Evolutionary conservation across 2,888 invertebrate genomes (phyloP), one percentile per base, ranked within the genome.

Genomic region (Ochropacha duplaris): DNA sequence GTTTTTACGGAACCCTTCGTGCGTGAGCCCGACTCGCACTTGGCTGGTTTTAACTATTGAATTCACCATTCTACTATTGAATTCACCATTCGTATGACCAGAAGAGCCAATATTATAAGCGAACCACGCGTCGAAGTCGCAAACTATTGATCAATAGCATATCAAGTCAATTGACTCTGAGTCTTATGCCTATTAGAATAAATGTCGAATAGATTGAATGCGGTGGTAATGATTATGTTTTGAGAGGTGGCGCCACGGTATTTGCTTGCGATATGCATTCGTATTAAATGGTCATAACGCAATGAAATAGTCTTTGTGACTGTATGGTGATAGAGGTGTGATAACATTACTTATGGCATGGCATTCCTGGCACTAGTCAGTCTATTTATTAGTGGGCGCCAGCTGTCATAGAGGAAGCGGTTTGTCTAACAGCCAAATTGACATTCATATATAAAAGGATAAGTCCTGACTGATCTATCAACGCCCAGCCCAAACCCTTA

Each of bases 31-130:
- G n/a, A n/a, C n/a, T n/a, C n/a, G n/a, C n/a, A n/a, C n/a, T n/a
- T n/a, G n/a, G n/a, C n/a, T n/a, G n/a, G n/a, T n/a, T n/a, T n/a
- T n/a, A n/a, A n/a, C n/a, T n/a, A n/a, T n/a, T n/a, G 83, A 84
- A 83, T 76, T 64, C 77, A 65, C 67, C 73, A 76, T 79, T n/a
- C n/a, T n/a, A n/a, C n/a, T n/a, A n/a, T n/a, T n/a, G 84, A 87
- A 87, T 81, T 69, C 72, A 81, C 82, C 68, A 89, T 90, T 90
- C 86, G 88, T 90, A 90, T 90, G 88, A 82, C 74, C 66, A 49
- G 72, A 70, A 80, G 83, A 81, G 85, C 82, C 84, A 84, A 87
- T 84, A 84, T 76, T 79, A 79, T 80, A 83, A 74, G 74, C 67
- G 73, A 74, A 76, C 72, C 67, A 71, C 76, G 73, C 79, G 64